These are phyloP conservation scores for Drosophila acutilabella DNA, from an alignment of 2,888 invertebrate genomes.

Conservation along the genomic window DNA sequence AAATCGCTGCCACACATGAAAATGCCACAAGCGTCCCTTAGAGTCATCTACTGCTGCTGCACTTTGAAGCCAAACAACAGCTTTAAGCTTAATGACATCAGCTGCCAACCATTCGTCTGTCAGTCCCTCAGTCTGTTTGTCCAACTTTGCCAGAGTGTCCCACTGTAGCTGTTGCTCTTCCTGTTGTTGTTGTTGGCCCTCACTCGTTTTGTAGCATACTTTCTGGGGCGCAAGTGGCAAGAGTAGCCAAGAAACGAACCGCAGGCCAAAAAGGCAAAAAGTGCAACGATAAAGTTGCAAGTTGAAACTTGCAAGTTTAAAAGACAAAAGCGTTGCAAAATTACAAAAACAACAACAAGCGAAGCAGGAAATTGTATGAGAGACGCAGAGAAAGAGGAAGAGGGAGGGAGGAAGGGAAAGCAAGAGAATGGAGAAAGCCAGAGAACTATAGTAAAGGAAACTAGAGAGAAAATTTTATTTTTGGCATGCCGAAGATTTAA, in stretches of 20 bases:
- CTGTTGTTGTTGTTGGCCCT: constrained; percentile 31
- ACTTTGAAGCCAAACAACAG: constrained; percentile 33
- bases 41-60: constrained; percentile 13
- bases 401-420: background rate
- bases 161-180: constrained; percentile 16
- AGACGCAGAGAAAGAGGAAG: background rate
- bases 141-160: constrained; percentile 1
- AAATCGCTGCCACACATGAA: background rate
- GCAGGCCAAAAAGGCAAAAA: constrained; percentile 55
- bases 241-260: constrained; percentile 46
- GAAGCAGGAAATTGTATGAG: constrained; percentile 17
- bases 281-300: constrained; percentile 71
- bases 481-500: background rate
- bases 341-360: constrained; percentile 36
- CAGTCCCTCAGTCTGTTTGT: background rate
- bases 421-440: background rate
- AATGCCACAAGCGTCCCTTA: constrained; percentile 15
- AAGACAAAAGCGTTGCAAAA: constrained; percentile 67
- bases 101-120: constrained; percentile 16
- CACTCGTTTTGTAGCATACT: constrained; percentile 58
- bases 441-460: background rate
- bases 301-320: constrained; percentile 35
- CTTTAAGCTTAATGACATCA: constrained; percentile 65
- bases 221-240: constrained; percentile 40
- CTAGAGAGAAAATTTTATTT: background rate